Conservation (phyloP, 2,113 vertebrate genomes). For the Probosciger aterrimus region DNA sequence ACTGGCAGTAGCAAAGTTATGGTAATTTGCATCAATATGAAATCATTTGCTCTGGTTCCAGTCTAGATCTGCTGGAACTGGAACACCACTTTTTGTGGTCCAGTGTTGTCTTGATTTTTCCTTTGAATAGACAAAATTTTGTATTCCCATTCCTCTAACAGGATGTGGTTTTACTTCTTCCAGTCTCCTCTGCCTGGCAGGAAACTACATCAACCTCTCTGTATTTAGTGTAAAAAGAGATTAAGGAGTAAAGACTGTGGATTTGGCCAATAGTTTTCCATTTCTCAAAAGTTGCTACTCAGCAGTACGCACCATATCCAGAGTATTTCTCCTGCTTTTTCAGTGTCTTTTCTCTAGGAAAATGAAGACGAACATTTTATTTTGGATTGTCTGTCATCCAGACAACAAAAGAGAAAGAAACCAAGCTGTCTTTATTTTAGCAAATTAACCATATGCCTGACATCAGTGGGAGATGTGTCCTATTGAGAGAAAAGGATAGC, state of each 20-base stretch:
- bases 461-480: not conserved
- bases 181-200: not conserved
- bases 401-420: conserved; percentile 10
- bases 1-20: not conserved
- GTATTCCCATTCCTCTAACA: not conserved
- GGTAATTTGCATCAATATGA: not conserved
- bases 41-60: not conserved
- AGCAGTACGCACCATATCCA: not conserved
- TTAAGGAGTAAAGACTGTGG: not conserved
- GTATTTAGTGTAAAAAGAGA: not conserved
- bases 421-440: not conserved
- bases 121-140: not conserved
- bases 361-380: not conserved
- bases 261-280: not conserved
- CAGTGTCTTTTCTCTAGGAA: not conserved
- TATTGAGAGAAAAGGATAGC: not conserved
- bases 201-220: not conserved
- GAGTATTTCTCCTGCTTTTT: not conserved
- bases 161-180: not conserved
- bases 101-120: not conserved
- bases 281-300: not conserved
- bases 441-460: conserved; percentile 1
- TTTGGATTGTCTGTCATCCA: not conserved
- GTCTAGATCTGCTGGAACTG: not conserved
- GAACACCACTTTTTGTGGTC: not conserved